Base-by-base conservation (phyloP, 2,888 invertebrate species). In the Diarsia rubi region DNA sequence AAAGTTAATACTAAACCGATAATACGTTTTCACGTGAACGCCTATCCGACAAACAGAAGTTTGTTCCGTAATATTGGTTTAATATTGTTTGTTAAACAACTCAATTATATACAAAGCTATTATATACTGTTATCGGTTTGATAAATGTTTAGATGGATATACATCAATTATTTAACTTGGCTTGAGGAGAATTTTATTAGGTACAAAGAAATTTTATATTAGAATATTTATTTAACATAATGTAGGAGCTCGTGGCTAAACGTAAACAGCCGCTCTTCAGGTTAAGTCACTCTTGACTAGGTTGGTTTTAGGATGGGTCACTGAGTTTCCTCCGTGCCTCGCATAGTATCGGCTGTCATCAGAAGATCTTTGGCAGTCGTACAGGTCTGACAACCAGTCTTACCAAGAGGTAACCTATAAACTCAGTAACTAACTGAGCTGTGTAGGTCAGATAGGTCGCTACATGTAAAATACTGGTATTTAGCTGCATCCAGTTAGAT, bases 31-130 rank as follows among this genome's bases (percentile, higher is more conserved):
- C 63, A 64, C 57, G 6, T 68, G 74, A 74, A 78, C 75, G 45
- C 67, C 27, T 11, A 21, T 37, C 63, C 8, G 42, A 52, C 19
- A 79, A 80, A 68, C 49, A 64, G 24, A 67, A 79, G 57, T 79
- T 79, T 44, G n/a, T 14, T 37, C 1, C 11, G 12, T 52, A 59
- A 66, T 78, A 73, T 73, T 63, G 44, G 57, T 79, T 44, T 67
- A 73, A 31, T 63, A 44, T 78, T 79, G 74, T 59, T 73, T 59
- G 44, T 21, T 37, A 24, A 49, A 64, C 64, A 75, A 75, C 24
- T 52, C 44, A 75, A 37, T 45, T 44, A 75, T 24, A 64, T 52
- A 45, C 44, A 19, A 45, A 57, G 21, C 37, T 27, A 6, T 37
- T 37, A 37, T 37, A 37, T 72, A 57, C 37, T 72, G 21, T 59